Evolutionary conservation across 2,888 invertebrate species (phyloP), one percentile per base, ranked within the genome.

Genomic region (Urechis unicinctus): DNA sequence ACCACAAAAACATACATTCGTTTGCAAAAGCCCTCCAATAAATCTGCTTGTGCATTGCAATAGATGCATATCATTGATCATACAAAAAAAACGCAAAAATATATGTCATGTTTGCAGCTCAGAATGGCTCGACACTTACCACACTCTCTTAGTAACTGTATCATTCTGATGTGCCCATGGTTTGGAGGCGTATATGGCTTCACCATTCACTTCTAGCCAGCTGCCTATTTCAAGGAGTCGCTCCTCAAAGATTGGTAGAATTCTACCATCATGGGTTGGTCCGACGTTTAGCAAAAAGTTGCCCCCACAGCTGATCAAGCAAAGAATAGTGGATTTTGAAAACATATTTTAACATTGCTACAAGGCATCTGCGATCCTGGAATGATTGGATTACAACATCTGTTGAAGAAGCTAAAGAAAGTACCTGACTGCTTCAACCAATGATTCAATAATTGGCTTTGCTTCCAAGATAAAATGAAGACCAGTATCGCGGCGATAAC

Each of bases 231-330:
- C 83, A 13, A 84, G 77, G 0, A 94, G 80, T 46, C 93, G 83
- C 71, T 94, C 91, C 80, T 92, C 87, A 78, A 87, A 92, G 70
- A 94, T 87, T 0, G 90, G 88, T 2, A 83, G 77, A 61, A 95
- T 92, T 4, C 85, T 86, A 3, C 94, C 94, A 66, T 91, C 89
- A 71, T 87, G 88, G 0, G 91, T 90, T 21, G 94, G 93, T 0
- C 94, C 93, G 4, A 93, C 83, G 71, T 94, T 94, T 70, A 91
- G 84, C 21, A 90, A 75, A 22, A 86, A 81, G 72, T 91, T 91
- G 0, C 88, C 88, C 28, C 79, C 79, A 61, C 76, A 78, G 60
- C 79, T 79, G 62, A 28, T n/a, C n/a, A n/a, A n/a, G n/a, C n/a
- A n/a, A n/a, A n/a, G n/a, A n/a, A n/a, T n/a, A n/a, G 41, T 21